A percentile compares a stretch with the other conserved stretches of the same genome.
These are phyloP conservation scores for Aphidoletes aphidimyza DNA, from an alignment of 2,888 invertebrate species.

Conservation along the genomic window DNA sequence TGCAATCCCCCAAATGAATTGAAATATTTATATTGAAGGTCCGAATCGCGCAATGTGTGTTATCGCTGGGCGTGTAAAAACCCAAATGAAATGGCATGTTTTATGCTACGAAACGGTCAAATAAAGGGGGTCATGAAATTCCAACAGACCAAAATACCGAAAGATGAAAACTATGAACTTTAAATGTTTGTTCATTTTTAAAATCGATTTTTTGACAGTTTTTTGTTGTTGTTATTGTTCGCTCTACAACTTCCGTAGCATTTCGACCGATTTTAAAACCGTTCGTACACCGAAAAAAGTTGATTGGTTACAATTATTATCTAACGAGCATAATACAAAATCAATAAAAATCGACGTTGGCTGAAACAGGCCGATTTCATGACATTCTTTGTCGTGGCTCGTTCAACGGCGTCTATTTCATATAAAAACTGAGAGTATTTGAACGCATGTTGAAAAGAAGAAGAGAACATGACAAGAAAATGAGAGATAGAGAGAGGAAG, in stretches of 20 bases:
- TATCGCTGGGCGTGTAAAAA: not conserved
- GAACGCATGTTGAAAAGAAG: not conserved
- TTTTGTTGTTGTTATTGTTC: too few species aligned
- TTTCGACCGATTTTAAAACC: too few species aligned
- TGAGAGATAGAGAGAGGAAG: too few species aligned
- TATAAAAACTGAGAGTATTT: not conserved
- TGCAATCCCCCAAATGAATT: not conserved
- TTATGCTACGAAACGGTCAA: too few species aligned
- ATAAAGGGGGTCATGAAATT: too few species aligned
- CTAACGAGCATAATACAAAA: not conserved
- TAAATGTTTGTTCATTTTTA: too few species aligned
- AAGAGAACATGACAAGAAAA: not conserved
- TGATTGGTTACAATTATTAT: not conserved
- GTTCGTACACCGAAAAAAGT: not conserved
- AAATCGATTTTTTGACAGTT: too few species aligned
- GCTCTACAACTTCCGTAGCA: too few species aligned
- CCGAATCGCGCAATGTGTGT: not conserved
- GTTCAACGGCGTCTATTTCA: not conserved
- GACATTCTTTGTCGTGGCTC: not conserved
- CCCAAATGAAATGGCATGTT: too few species aligned
- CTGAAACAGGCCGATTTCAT: not conserved
- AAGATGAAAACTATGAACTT: too few species aligned
- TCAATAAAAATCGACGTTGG: not conserved
- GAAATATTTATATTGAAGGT: not conserved
- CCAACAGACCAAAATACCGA: too few species aligned